Evolutionary conservation across 2,113 vertebrate species (phyloP).

Genomic region (Bubo blakistoni): DNA sequence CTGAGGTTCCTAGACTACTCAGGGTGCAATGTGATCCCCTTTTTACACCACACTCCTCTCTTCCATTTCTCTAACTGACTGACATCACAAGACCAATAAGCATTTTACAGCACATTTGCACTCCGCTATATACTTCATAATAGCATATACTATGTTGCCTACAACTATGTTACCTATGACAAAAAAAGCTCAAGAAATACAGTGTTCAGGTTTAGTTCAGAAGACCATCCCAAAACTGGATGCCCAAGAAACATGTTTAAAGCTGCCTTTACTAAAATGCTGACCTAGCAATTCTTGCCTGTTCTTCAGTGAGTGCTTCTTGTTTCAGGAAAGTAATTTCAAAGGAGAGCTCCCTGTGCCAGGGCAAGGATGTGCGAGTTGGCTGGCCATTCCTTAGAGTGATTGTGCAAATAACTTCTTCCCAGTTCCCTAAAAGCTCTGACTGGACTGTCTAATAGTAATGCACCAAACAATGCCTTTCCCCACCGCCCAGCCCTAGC

Average conservation of each 20-base stretch:
- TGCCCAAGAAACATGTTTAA: not conserved
- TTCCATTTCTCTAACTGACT: not conserved
- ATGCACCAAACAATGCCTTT: accelerated
- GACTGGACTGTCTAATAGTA: not conserved
- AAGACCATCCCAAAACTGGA: not conserved
- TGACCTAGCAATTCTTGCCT: not conserved
- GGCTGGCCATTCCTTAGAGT: not conserved
- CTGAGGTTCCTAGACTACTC: not conserved
- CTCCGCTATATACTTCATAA: not conserved
- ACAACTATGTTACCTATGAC: not conserved
- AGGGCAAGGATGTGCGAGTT: not conserved
- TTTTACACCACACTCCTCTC: not conserved
- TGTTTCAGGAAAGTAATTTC: not conserved
- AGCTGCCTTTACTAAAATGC: not conserved
- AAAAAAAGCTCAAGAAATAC: not conserved
- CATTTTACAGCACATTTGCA: not conserved
- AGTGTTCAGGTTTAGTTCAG: not conserved
- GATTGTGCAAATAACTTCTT: not conserved
- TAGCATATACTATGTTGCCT: not conserved
- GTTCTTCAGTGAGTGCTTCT: not conserved
- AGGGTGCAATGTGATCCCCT: not conserved
- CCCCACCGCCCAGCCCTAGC: not conserved
- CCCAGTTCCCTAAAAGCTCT: not conserved
- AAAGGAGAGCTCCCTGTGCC: not conserved
- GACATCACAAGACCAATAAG: not conserved